phyloP scores from a whole-genome alignment of 1,140 invertebrate species.

The Habropoda laboriosa region DNA sequence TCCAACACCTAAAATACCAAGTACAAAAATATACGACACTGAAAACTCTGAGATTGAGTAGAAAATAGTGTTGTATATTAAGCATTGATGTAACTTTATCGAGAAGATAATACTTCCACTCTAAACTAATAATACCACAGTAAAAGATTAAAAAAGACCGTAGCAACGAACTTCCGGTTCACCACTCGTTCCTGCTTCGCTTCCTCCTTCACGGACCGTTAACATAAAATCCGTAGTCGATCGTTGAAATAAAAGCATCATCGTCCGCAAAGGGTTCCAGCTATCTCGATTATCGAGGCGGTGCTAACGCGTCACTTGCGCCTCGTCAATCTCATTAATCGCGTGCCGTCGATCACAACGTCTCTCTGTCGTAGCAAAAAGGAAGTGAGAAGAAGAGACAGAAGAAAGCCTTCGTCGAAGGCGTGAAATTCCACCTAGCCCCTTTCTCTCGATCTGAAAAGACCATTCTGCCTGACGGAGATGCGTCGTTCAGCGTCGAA shows the following conservation, averaged over 20 bases:
- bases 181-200: not conserved
- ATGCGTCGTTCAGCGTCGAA: conserved; percentile 37
- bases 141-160: not conserved
- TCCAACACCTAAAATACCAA: no score
- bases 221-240: not conserved
- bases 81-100: no score
- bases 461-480: conserved; percentile 14
- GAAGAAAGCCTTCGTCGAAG: not conserved
- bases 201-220: not conserved
- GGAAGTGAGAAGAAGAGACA: not conserved
- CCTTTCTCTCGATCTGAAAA: not conserved
- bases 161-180: not conserved
- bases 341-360: conserved; percentile 25
- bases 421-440: conserved; percentile 5
- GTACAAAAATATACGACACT: no score
- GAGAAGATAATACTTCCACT: not conserved
- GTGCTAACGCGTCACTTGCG: not conserved
- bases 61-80: no score
- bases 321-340: conserved; percentile 35
- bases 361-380: not conserved
- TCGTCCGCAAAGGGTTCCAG: not conserved
- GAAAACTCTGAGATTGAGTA: no score
- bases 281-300: conserved; percentile 11
- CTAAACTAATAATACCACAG: no score
- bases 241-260: not conserved